A percentile compares a stretch with the other conserved stretches of the same genome.
These are phyloP conservation scores for Palythoa grandiflora DNA, from an alignment of 92 coral and sea anemone genomes.

Conservation along the genomic window DNA sequence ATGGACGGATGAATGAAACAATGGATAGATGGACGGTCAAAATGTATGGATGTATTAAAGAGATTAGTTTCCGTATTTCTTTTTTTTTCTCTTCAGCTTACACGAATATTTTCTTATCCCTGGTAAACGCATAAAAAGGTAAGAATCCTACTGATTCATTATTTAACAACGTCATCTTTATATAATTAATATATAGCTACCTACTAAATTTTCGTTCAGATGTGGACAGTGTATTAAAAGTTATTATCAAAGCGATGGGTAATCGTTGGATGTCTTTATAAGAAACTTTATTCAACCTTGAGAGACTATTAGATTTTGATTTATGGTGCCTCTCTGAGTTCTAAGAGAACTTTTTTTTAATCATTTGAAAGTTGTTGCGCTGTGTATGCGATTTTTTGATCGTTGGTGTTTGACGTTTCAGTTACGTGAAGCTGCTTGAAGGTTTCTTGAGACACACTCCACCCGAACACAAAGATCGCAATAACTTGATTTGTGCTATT, in stretches of 20 bases:
- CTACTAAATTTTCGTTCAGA: too few relatives aligned
- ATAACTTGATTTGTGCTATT: constrained; percentile 73
- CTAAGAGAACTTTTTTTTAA: background rate
- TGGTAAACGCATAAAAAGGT: constrained; percentile 79
- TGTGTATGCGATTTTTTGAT: background rate
- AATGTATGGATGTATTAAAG: background rate
- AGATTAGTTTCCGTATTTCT: background rate
- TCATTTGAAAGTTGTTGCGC: background rate
- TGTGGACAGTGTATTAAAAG: too few relatives aligned
- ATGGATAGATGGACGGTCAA: too few relatives aligned
- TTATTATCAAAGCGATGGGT: too few relatives aligned
- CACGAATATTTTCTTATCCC: constrained; percentile 83
- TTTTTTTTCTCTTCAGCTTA: constrained; percentile 62
- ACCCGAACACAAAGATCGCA: constrained; percentile 83
- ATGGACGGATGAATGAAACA: too few relatives aligned
- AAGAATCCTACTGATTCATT: background rate
- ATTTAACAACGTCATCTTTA: too few relatives aligned
- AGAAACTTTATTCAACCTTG: background rate
- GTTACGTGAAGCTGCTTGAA: constrained; percentile 89
- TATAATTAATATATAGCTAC: too few relatives aligned
- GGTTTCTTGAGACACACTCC: constrained; percentile 85
- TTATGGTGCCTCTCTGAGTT: background rate
- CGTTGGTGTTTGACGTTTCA: constrained; percentile 13
- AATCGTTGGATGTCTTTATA: too few relatives aligned
- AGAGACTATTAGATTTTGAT: background rate